These are phyloP conservation scores for Eupithecia centaureata DNA, from an alignment of 2,888 invertebrate genomes.

Conservation along the genomic window DNA sequence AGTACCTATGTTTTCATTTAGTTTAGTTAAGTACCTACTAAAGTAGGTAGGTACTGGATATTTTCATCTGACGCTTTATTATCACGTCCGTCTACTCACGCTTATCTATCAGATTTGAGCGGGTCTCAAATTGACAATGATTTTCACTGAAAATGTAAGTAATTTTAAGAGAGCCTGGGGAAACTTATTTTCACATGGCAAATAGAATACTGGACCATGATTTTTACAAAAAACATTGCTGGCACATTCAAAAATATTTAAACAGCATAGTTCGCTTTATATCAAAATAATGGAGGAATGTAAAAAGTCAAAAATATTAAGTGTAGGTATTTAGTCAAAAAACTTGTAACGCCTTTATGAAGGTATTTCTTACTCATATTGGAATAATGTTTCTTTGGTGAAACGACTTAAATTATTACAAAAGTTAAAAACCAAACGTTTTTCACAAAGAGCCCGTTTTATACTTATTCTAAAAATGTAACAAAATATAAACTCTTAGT, in stretches of 20 bases:
- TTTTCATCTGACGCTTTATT: too few relatives aligned
- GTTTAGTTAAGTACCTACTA: too few relatives aligned
- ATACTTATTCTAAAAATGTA: conserved; percentile 12
- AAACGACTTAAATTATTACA: not conserved
- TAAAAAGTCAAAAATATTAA: conserved; percentile 32
- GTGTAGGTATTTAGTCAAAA: conserved; percentile 4
- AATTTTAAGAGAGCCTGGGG: too few relatives aligned
- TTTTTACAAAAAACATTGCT: conserved; percentile 22
- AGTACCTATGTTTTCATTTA: too few relatives aligned
- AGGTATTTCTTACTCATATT: not conserved
- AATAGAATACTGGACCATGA: conserved; percentile 1
- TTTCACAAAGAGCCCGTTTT: conserved; percentile 5
- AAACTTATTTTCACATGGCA: too few relatives aligned
- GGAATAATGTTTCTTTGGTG: not conserved
- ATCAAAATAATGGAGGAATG: conserved; percentile 18
- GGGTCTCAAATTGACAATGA: too few relatives aligned
- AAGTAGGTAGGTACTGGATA: too few relatives aligned
- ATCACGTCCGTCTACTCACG: too few relatives aligned
- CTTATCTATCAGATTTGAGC: too few relatives aligned
- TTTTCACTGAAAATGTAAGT: too few relatives aligned
- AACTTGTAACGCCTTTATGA: not conserved
- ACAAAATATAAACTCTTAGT: conserved; percentile 17
- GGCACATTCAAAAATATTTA: conserved; percentile 3
- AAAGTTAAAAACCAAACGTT: conserved; percentile 11
- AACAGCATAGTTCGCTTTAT: conserved; percentile 1